Evolutionary conservation across 1,140 invertebrate species (phyloP).

Genomic region (Drosophila leontia): DNA sequence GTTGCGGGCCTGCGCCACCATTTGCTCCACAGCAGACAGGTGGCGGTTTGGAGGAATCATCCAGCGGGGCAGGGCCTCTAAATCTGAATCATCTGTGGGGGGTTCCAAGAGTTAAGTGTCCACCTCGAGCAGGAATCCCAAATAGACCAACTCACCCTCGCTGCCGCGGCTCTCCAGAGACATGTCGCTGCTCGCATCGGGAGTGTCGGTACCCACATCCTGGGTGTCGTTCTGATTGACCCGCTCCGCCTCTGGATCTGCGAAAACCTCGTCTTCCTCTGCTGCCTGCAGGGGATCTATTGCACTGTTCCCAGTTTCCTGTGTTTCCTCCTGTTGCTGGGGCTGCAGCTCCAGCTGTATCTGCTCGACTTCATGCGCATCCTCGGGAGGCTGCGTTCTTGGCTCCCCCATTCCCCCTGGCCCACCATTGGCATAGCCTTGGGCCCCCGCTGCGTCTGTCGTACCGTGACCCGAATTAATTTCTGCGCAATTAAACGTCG

Average conservation of each 20-base stretch:
- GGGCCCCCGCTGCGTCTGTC: slow-evolving; percentile 11
- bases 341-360: background rate
- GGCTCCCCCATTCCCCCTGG: background rate
- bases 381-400: background rate
- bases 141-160: slow-evolving; percentile 41
- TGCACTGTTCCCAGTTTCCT: slow-evolving; percentile 24
- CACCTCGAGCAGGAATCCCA: background rate
- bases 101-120: background rate
- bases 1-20: slow-evolving; percentile 61
- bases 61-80: slow-evolving; percentile 63
- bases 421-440: slow-evolving; percentile 5
- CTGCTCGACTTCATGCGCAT: slow-evolving; percentile 5
- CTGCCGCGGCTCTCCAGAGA: slow-evolving; percentile 68
- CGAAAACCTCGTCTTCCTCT: slow-evolving; percentile 43
- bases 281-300: slow-evolving; percentile 31
- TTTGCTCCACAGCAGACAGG: slow-evolving; percentile 59
- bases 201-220: background rate
- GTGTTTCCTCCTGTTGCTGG: slow-evolving; percentile 1
- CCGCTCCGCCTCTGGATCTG: slow-evolving; percentile 15
- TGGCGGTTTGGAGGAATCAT: slow-evolving; percentile 66
- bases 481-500: slow-evolving; percentile 42
- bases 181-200: slow-evolving; percentile 54
- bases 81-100: slow-evolving; percentile 57
- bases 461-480: slow-evolving; percentile 50
- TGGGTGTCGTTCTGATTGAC: background rate